phyloP scores from a whole-genome alignment of 2,888 invertebrate genomes.

The Incurvaria masculella region DNA sequence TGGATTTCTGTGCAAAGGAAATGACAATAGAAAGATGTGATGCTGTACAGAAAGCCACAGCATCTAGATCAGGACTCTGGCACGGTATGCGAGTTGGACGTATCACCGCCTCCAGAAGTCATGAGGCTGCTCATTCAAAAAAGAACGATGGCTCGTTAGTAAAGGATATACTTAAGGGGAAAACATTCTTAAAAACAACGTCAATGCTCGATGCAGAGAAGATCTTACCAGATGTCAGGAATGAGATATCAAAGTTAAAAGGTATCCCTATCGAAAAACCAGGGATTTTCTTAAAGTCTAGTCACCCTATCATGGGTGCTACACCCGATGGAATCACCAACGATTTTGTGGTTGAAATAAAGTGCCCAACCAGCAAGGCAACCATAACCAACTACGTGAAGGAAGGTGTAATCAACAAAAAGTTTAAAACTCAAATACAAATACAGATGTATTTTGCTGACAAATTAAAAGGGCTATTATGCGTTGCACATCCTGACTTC shows the following conservation, averaged over 20 bases:
- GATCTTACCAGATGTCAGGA: background rate
- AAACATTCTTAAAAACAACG: background rate
- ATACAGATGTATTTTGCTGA: no score
- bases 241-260: background rate
- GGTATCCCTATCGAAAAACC: background rate
- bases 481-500: background rate
- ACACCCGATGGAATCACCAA: background rate
- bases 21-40: constrained; percentile 2
- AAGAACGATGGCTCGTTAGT: constrained; percentile 12
- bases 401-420: background rate
- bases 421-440: background rate
- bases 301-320: background rate
- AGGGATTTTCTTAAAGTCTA: background rate
- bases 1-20: background rate
- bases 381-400: background rate
- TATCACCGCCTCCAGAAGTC: constrained; percentile 17
- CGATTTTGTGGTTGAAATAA: background rate
- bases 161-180: constrained; percentile 11
- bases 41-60: constrained; percentile 8
- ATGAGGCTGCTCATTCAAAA: constrained; percentile 16
- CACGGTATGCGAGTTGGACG: constrained; percentile 16
- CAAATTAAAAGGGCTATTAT: no score
- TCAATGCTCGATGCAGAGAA: background rate
- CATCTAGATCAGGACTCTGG: constrained; percentile 13
- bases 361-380: background rate